phyloP scores from a whole-genome alignment of 2,113 vertebrate species.

The Octodon degus region DNA sequence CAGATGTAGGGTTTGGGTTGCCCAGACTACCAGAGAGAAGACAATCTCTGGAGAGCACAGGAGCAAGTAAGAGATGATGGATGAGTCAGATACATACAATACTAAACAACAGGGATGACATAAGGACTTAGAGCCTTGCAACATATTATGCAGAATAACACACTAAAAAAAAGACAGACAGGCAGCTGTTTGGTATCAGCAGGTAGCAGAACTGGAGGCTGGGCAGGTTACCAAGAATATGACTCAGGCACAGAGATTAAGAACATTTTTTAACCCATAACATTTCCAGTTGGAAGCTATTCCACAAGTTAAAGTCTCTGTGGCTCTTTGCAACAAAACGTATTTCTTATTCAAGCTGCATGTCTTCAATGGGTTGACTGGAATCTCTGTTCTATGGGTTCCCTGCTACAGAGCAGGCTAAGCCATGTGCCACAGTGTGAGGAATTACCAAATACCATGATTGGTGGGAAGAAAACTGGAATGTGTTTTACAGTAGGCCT shows the following conservation, averaged over 20 bases:
- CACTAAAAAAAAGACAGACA: background rate
- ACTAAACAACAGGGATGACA: background rate
- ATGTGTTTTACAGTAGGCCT: background rate
- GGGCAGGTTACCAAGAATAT: constrained; percentile 43
- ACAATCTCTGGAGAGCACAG: constrained; percentile 20
- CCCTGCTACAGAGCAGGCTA: background rate
- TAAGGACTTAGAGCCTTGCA: background rate
- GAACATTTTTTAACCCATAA: background rate
- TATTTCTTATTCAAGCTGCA: background rate
- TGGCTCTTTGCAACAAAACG: background rate
- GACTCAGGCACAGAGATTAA: constrained; percentile 10
- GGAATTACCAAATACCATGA: background rate
- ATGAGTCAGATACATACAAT: background rate
- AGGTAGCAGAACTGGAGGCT: constrained; percentile 8
- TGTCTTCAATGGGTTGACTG: background rate
- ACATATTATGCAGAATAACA: background rate
- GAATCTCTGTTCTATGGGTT: background rate
- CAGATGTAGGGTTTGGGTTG: background rate
- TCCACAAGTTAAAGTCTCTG: constrained; percentile 1
- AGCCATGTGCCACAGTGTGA: background rate
- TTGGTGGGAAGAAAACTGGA: background rate
- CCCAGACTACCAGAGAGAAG: constrained; percentile 20
- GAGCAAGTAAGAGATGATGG: background rate
- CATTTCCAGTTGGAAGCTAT: constrained; percentile 50
- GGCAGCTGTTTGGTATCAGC: constrained; percentile 46